These are phyloP conservation scores for Griposia aprilina DNA, from an alignment of 2,888 invertebrate species.

Conservation along the genomic window DNA sequence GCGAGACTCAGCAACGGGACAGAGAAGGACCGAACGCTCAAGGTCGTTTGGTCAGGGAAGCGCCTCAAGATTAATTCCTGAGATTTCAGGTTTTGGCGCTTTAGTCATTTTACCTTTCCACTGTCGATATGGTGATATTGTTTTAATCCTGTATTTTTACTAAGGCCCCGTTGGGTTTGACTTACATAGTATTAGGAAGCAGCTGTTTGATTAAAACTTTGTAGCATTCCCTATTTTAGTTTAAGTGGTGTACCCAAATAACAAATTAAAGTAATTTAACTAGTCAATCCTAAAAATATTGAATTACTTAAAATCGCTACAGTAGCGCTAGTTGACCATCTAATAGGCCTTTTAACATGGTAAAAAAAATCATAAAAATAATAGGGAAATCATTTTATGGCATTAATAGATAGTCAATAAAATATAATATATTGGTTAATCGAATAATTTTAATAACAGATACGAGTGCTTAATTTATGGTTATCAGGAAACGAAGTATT, in stretches of 20 bases:
- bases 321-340: not conserved
- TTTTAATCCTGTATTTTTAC: not conserved
- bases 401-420: slow-evolving; percentile 24
- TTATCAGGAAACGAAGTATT: slow-evolving; percentile 9
- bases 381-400: slow-evolving; percentile 6
- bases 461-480: not conserved
- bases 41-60: too few species aligned
- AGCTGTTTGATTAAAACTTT: not conserved
- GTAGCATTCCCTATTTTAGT: not conserved
- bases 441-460: not conserved
- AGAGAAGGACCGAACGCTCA: too few species aligned
- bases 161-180: not conserved
- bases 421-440: slow-evolving; percentile 17
- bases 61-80: too few species aligned
- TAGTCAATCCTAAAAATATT: slow-evolving; percentile 2
- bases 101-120: too few species aligned
- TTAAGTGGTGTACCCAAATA: not conserved
- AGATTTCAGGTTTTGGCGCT: too few species aligned
- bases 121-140: not conserved
- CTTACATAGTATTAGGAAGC: not conserved
- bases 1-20: too few species aligned
- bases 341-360: not conserved
- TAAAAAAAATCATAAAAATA: not conserved
- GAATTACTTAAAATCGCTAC: not conserved
- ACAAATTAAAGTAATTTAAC: not conserved